phyloP scores from a whole-genome alignment of 1,140 invertebrate species.

The Acyrthosiphon pisum region DNA sequence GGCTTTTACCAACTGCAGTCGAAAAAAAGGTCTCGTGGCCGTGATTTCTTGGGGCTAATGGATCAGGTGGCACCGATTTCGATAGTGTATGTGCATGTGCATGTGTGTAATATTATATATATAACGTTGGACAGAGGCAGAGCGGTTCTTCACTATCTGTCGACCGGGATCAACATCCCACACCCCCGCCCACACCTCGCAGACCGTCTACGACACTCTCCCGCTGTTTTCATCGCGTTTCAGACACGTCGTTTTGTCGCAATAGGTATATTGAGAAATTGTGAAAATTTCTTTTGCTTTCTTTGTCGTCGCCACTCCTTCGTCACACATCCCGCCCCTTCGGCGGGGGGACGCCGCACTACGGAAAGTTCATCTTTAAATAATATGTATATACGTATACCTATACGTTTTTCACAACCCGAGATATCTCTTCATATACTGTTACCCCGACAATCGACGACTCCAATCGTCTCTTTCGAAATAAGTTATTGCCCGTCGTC shows the following conservation, averaged over 20 bases:
- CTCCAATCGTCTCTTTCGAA: background rate
- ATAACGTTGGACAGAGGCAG: too few species aligned
- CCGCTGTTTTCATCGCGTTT: background rate
- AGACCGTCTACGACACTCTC: background rate
- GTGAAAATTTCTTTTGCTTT: conserved; percentile 3
- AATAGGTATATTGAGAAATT: background rate
- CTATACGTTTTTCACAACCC: background rate
- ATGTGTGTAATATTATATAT: background rate
- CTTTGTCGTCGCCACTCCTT: background rate
- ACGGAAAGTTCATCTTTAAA: too few species aligned
- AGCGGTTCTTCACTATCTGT: background rate
- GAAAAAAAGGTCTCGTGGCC: background rate
- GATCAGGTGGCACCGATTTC: background rate
- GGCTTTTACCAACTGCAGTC: background rate
- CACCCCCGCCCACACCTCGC: background rate
- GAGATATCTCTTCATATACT: background rate
- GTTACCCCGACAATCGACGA: background rate
- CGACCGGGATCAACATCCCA: background rate
- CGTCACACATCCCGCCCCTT: too few species aligned
- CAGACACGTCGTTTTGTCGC: conserved; percentile 2
- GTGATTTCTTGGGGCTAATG: background rate
- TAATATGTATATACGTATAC: background rate
- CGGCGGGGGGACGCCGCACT: too few species aligned
- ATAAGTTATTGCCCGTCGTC: background rate
- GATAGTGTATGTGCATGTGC: background rate